Conservation (phyloP, 2,113 vertebrate genomes). For the Caloenas nicobarica region DNA sequence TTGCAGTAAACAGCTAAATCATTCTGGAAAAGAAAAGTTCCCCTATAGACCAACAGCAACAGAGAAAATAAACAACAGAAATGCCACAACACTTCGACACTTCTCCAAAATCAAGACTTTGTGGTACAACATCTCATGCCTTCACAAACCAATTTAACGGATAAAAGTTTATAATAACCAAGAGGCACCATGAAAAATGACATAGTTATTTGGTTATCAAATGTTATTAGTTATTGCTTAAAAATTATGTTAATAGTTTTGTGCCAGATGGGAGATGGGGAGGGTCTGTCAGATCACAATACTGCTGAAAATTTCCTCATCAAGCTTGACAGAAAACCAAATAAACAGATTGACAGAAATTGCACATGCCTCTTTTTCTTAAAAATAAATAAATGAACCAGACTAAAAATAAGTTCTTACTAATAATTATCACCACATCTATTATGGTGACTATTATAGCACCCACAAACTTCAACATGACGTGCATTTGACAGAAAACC, state of each 20-base stretch:
- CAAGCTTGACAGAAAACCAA: neutral
- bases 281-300: neutral
- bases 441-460: neutral
- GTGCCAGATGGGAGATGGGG: neutral
- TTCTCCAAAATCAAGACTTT: neutral
- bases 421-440: neutral
- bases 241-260: neutral
- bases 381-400: neutral
- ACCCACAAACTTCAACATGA: neutral
- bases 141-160: neutral
- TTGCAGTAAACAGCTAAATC: constrained; percentile 23
- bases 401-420: neutral
- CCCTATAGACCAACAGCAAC: neutral
- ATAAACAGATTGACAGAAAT: neutral
- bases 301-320: neutral
- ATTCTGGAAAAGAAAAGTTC: neutral
- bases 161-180: neutral
- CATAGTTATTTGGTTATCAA: neutral
- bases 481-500: accelerated
- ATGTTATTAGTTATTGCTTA: neutral
- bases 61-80: neutral
- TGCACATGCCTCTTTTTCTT: neutral
- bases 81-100: neutral
- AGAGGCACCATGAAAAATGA: neutral
- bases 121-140: no score